These are phyloP conservation scores for Agriopis marginaria DNA, from an alignment of 2,888 invertebrate species.

Conservation along the genomic window DNA sequence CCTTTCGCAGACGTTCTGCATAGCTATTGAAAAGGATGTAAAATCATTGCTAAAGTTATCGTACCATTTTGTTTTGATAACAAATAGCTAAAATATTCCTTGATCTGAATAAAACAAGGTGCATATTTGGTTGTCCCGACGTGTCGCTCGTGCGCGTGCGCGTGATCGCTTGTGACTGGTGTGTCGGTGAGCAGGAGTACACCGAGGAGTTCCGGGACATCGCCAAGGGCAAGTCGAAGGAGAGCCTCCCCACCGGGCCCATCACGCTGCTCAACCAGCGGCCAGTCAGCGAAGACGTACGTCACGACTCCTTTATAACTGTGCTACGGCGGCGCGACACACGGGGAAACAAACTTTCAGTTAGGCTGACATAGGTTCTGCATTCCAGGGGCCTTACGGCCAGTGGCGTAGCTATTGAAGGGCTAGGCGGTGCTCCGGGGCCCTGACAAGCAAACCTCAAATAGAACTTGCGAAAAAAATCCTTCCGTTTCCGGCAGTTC, in stretches of 20 bases:
- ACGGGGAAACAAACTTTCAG: background rate
- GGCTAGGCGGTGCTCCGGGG: too few relatives aligned
- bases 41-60: background rate
- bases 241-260: slow-evolving; percentile 95
- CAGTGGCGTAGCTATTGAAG: too few relatives aligned
- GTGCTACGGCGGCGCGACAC: slow-evolving; percentile 11
- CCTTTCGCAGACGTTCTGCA: background rate
- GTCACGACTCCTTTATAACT: slow-evolving; percentile 61
- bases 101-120: background rate
- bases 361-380: background rate
- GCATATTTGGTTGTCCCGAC: slow-evolving; percentile 57
- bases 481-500: too few relatives aligned
- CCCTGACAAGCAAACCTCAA: too few relatives aligned
- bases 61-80: background rate
- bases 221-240: slow-evolving; percentile 97
- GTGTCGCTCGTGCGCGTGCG: slow-evolving; percentile 55
- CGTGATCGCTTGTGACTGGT: slow-evolving; percentile 79
- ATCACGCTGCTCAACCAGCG: slow-evolving; percentile 98
- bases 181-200: slow-evolving; percentile 92
- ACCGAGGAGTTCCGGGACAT: slow-evolving; percentile 99
- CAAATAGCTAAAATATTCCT: background rate
- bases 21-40: background rate
- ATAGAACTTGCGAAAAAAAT: too few relatives aligned
- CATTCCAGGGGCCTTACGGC: too few relatives aligned
- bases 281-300: slow-evolving; percentile 97